Conservation (phyloP, 2,888 invertebrate genomes). For the Adelphocoris suturalis region DNA sequence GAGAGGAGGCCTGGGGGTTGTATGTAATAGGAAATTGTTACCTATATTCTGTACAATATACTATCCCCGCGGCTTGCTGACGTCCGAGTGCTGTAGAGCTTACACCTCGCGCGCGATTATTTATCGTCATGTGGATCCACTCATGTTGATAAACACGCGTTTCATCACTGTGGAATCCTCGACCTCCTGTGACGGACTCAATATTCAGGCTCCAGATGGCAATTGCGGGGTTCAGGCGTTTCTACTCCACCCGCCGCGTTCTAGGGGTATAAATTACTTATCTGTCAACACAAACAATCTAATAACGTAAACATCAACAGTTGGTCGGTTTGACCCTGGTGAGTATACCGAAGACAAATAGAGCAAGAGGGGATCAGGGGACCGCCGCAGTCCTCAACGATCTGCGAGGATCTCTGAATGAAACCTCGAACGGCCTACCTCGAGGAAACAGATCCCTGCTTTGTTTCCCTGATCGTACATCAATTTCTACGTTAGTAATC, state of each 20-base stretch:
- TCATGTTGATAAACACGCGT: constrained; percentile 49
- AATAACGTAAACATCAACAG: constrained; percentile 62
- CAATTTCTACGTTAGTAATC: too few species aligned
- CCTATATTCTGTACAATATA: too few species aligned
- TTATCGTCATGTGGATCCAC: constrained; percentile 14
- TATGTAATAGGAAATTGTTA: too few species aligned
- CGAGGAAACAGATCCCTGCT: background rate
- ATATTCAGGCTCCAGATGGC: constrained; percentile 42
- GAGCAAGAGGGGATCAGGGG: constrained; percentile 4
- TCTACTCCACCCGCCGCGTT: background rate
- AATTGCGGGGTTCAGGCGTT: background rate
- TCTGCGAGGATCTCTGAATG: background rate
- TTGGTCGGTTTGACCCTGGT: constrained; percentile 28
- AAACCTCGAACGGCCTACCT: background rate
- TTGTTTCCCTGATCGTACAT: too few species aligned
- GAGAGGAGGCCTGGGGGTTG: too few species aligned
- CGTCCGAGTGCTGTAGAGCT: background rate
- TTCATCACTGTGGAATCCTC: constrained; percentile 38
- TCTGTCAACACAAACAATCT: constrained; percentile 63
- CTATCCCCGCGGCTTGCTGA: too few species aligned
- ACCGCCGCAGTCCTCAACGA: background rate
- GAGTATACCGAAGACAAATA: constrained; percentile 14
- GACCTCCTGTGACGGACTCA: constrained; percentile 17
- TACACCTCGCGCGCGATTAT: constrained; percentile 16
- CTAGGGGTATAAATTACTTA: constrained; percentile 57